Base-by-base conservation (phyloP, 2,113 vertebrate genomes). In the Carassius auratus region DNA sequence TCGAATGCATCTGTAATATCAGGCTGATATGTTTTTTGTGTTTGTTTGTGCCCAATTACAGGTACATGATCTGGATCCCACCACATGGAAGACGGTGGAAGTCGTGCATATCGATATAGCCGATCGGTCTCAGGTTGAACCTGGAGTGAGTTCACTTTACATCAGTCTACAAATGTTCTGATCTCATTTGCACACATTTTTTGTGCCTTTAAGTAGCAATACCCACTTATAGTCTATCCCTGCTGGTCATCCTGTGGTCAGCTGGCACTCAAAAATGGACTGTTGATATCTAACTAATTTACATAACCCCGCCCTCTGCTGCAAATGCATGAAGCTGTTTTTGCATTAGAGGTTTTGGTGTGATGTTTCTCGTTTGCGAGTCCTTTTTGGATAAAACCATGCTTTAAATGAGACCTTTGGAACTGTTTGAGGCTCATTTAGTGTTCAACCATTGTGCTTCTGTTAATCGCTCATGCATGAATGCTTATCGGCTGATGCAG, bases 51-150 rank as follows among this genome's bases (percentile, higher is more conserved):
- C 71, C 8, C 14, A 10, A 30, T 76, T 23, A 5, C 91, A 99
- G 98, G 97, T 99, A 73, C 98, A 99, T 33, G 94, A 96, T 85
- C 93, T 99, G 94, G 97, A 99, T 86, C 96, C 96, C 2, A 96
- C 95, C 89, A 97, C 96, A 0, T 99, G 97, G 98, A 97, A 96
- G 92, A 95, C 93, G 0, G 97, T 99, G 80, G 97, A 99, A 90
- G 95, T 98, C 85, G 95, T 97, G 85, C 95, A 96, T 84, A 97
- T 99, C 88, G 97, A 99, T 87, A 99, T 99, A 85, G 95, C 97
- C 89, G 97, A 96, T 92, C 95, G 95, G 92, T 96, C 95, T 73
- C 96, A 98, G 91, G 97, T 99, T 90, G 95, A 97, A 74, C 88
- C 93, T 52, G 95, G 92, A 86, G 97, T 99, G 92, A 98, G 97